Base-by-base conservation (phyloP, 2,888 invertebrate species). In the Ectemnius cavifrons region DNA sequence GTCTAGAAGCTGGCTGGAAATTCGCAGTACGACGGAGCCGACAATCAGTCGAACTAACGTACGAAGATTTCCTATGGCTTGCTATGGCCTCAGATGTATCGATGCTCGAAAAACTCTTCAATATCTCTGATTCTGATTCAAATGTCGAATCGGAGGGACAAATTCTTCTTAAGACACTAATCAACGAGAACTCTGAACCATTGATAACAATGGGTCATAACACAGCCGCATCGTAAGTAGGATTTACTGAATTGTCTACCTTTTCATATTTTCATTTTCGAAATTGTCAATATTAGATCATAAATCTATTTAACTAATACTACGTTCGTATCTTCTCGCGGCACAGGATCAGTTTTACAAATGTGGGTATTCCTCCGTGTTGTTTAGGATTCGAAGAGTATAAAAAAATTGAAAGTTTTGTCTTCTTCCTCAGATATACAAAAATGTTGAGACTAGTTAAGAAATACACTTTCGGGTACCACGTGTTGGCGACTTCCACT, bases 361-460 rank as follows among this genome's bases (percentile, higher is more conserved):
- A 37, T 46, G 75, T 75, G 57, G 67, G 71, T 79, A 77, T 73
- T n/a, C 23, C 14, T 23, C 5, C 23, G 57, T 28, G 13, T 27
- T 46, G 18, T 13, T 11, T 63, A 6, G 16, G 14, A 11, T 13
- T 52, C 37, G 37, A n/a, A 47, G 16, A 11, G 4, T 14, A 66
- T 16, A 14, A 59, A 63, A 64, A 45, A 16, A 27, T 20, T 28
- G 3, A 23, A 47, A 8, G 63, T 11, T 52, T 56, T 8, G n/a
- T 72, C 75, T 69, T 46, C 65, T 57, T 87, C 80, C 91, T 1
- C 87, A 95, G 95, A 76, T 97, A 96, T 88, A 93, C 94, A 46
- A 93, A 94, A 78, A 98, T 98, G 97, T 92, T 97, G 73, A 93
- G 97, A 71, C 93, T 97, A 47, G 92, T 97, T 86, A 98, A 98